Conservation (phyloP, 2,113 vertebrate species). For the Myotis yumanensis region DNA sequence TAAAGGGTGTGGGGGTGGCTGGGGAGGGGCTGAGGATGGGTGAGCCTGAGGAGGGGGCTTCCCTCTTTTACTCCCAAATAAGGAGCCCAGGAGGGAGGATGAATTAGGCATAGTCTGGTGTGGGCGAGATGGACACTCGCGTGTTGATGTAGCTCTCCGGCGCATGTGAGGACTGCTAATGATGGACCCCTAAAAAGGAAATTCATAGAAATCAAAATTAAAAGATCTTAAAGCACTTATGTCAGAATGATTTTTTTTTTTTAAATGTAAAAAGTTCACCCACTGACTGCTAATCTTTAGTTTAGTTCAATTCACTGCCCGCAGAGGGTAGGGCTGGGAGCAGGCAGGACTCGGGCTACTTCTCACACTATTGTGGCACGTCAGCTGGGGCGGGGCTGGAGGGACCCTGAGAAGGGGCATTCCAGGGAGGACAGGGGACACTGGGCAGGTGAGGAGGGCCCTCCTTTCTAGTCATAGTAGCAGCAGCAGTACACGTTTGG, state of each 20-base stretch:
- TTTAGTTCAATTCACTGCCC: constrained; percentile 45
- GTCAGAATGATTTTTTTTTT: constrained; percentile 33
- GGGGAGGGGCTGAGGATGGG: constrained; percentile 79
- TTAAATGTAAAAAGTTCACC: constrained; percentile 75
- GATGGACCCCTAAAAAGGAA: constrained; percentile 97
- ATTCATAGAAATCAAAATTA: constrained; percentile 88
- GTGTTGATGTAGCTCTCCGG: constrained; percentile 92
- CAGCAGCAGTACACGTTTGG: neutral
- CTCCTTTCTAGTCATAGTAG: neutral
- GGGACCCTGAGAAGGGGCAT: neutral
- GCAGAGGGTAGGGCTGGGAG: neutral
- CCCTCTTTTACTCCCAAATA: constrained; percentile 92
- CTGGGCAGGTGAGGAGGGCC: neutral
- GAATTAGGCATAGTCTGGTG: constrained; percentile 94
- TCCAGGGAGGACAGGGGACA: accelerated
- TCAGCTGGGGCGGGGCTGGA: neutral
- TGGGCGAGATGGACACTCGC: constrained; percentile 94
- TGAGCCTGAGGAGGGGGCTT: constrained; percentile 90
- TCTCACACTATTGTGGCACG: constrained; percentile 18
- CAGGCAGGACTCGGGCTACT: neutral
- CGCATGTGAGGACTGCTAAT: constrained; percentile 98
- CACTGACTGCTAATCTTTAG: constrained; percentile 79
- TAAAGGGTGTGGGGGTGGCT: constrained; percentile 86
- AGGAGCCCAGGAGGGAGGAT: constrained; percentile 94
- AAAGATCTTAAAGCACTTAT: constrained; percentile 81